phyloP scores from a whole-genome alignment of 2,797 vertebrate species.

The Sebastes cheni region DNA sequence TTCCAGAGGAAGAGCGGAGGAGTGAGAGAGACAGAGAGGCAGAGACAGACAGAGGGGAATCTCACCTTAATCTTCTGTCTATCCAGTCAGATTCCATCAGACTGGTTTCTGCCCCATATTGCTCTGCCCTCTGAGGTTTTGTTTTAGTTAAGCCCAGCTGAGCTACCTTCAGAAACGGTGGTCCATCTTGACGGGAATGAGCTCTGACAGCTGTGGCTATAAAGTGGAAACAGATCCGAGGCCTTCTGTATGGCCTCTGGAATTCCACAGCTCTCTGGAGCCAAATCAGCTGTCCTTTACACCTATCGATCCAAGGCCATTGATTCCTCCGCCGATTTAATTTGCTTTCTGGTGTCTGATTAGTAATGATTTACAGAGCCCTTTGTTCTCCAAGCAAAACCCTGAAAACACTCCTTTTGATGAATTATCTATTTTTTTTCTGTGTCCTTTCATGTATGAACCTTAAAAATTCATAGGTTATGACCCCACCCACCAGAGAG shows the following conservation, averaged over 20 bases:
- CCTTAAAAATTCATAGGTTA: slow-evolving; percentile 57
- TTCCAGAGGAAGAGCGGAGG: slow-evolving; percentile 27
- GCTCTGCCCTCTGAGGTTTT: slow-evolving; percentile 68
- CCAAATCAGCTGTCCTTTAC: slow-evolving; percentile 79
- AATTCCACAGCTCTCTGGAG: slow-evolving; percentile 73
- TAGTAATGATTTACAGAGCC: slow-evolving; percentile 78
- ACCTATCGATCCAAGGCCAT: slow-evolving; percentile 75
- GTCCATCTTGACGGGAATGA: slow-evolving; percentile 72
- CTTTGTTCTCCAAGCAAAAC: slow-evolving; percentile 62
- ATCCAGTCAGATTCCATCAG: slow-evolving; percentile 73
- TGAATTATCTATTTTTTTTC: slow-evolving; percentile 36
- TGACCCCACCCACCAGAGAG: slow-evolving; percentile 40
- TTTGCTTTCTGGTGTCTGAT: slow-evolving; percentile 74
- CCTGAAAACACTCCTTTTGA: slow-evolving; percentile 54
- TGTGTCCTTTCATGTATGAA: slow-evolving; percentile 51
- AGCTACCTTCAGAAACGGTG: slow-evolving; percentile 64
- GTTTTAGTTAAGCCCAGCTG: slow-evolving; percentile 66
- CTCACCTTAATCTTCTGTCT: slow-evolving; percentile 66
- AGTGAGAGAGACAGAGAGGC: slow-evolving; percentile 7
- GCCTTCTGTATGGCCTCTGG: slow-evolving; percentile 66
- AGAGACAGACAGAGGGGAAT: slow-evolving; percentile 31
- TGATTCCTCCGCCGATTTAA: slow-evolving; percentile 75
- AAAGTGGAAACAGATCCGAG: slow-evolving; percentile 76
- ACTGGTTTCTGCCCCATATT: slow-evolving; percentile 53
- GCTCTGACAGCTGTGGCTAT: slow-evolving; percentile 75